Base-by-base conservation (phyloP, 2,888 invertebrate species). In the Leptopilina syphax region DNA sequence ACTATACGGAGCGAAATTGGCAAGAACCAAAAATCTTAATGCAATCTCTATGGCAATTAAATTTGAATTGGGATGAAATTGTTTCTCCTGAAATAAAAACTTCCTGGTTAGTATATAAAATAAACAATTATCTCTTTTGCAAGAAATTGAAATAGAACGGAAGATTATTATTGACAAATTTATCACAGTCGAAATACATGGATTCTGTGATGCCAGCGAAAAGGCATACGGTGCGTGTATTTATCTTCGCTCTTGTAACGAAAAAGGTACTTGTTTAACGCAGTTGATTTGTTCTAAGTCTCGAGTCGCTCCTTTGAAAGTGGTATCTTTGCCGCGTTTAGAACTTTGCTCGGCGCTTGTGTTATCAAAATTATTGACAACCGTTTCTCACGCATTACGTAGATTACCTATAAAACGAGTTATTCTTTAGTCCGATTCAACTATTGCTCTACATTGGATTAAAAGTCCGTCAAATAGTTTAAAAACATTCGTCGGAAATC, bases 401-500 rank as follows among this genome's bases (percentile, higher is more conserved):
- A 27, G 27, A 27, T 27, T 27, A 27, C 27, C 27, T 3, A 27
- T 27, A 27, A 27, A 27, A 27, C 27, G 27, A 27, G 27, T 27
- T 27, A 27, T 27, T 27, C 3, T 27, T 27, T 27, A 3, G 27
- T 27, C 27, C 1, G 27, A 27, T 27, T 27, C 27, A 1, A 27
- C 27, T 27, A 27, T 27, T 27, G 27, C 27, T 2, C 27, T 27
- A 2, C 27, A 54, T 18, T 82, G 80, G 82, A 82, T 83, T 60
- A 41, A 65, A 9, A 80, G 60, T 9, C 76, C 80, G 13, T 77
- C 82, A n/a, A 79, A 83, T 54, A 27, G 50, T 4, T 13, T 82
- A 10, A 79, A 82, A 73, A 82, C 79, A 0, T 83, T 78, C 27
- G 70, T 80, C 4, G 79, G 68, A 1, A 83, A 83, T 41, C 70